A percentile compares a stretch with the other conserved stretches of the same genome.
Evolutionary conservation across 2,113 vertebrate species (phyloP).

Genomic region (Xenopus borealis): DNA sequence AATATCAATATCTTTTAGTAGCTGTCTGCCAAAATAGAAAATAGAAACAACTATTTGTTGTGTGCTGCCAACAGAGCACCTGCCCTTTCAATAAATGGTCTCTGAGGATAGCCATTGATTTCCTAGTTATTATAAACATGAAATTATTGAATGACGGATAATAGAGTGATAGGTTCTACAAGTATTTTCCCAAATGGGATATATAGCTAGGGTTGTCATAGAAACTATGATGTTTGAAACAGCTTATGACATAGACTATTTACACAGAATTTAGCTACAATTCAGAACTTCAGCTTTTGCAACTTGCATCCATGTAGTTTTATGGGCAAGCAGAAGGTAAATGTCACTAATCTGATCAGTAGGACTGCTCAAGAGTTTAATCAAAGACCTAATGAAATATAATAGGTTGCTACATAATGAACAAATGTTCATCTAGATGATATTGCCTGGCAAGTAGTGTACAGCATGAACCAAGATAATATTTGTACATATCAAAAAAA

Average conservation of each 20-base stretch:
- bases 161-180: conserved; percentile 79
- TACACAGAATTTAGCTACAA: conserved; percentile 68
- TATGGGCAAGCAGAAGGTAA: conserved; percentile 47
- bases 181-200: conserved; percentile 77
- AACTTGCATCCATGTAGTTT: conserved; percentile 42
- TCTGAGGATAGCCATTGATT: conserved; percentile 79
- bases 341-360: conserved; percentile 31
- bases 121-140: conserved; percentile 85
- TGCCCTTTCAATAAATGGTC: conserved; percentile 64
- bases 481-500: conserved; percentile 67
- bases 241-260: conserved; percentile 72
- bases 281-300: conserved; percentile 60
- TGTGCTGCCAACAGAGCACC: conserved; percentile 29
- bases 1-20: conserved; percentile 28
- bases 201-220: conserved; percentile 68
- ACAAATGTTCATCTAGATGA: conserved; percentile 29
- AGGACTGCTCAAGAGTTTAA: background rate
- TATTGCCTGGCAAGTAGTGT: conserved; percentile 7
- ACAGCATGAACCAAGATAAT: conserved; percentile 51
- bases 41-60: conserved; percentile 48
- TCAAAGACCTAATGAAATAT: conserved; percentile 42
- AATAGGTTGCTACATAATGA: conserved; percentile 48
- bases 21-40: conserved; percentile 35
- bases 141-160: conserved; percentile 89
- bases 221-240: conserved; percentile 77